Base-by-base conservation (phyloP, 2,888 invertebrate species). In the Drymonia ruficornis region DNA sequence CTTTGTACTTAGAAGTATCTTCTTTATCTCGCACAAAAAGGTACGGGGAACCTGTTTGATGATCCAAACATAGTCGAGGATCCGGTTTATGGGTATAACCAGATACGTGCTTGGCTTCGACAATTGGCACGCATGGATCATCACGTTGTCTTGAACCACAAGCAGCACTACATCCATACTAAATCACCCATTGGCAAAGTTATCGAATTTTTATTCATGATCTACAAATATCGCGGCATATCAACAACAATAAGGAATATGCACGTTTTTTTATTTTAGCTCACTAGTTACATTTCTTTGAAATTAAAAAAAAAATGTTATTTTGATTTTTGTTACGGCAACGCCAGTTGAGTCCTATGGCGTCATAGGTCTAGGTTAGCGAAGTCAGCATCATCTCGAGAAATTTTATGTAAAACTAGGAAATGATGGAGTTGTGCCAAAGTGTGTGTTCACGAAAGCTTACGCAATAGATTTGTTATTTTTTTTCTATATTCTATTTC, bases 11-110 rank as follows among this genome's bases (percentile, higher is more conserved):
- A 23, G 23, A 23, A 70, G 72, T 59, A 71, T 72, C 67, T 59
- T 65, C 50, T 43, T 71, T 70, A 75, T 76, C 71, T 65, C 59
- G 56, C 59, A 61, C 59, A 76, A 79, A 78, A 80, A 78, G 63
- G 63, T 55, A 73, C 65, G 64, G 64, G 70, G 56, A 74, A 72
- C 68, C 61, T 51, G 70, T 56, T 61, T 50, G 44, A 19, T 50
- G 54, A 64, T 70, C 68, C 72, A 77, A 80, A 82, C 76, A 69
- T 62, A 61, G 63, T 53, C 57, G 57, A 66, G 72, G 70, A 82
- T 87, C 89, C 88, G 87, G 86, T 86, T 87, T 82, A 81, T 74
- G 82, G 84, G 87, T 74, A 85, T 87, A 87, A 84, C 87, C 88
- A 83, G 74, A 55, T 60, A 86, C 85, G 85, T 86, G 86, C 63